Evolutionary conservation across 2,888 invertebrate species (phyloP).

Genomic region (Caenorhabditis becei): DNA sequence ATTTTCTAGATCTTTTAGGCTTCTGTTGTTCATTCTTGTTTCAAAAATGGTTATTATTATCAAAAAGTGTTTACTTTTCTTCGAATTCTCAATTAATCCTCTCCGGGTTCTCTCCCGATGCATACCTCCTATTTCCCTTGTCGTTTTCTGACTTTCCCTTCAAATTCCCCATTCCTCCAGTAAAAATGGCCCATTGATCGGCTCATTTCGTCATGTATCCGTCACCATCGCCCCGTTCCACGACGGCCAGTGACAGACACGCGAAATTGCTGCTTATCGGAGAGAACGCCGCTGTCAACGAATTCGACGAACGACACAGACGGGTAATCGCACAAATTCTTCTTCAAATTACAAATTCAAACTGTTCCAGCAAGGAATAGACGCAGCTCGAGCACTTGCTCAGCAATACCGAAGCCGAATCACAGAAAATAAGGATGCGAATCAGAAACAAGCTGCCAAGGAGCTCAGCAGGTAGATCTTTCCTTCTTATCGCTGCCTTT

Average conservation of each 20-base stretch:
- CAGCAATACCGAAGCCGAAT: conserved; percentile 37
- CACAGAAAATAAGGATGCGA: conserved; percentile 34
- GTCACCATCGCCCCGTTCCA: background rate
- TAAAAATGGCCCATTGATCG: background rate
- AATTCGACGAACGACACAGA: conserved; percentile 51
- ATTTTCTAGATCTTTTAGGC: conserved; percentile 4
- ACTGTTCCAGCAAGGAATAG: conserved; percentile 54
- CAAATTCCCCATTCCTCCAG: no score
- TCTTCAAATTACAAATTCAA: background rate
- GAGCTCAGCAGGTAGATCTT: conserved; percentile 48
- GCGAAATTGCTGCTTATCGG: background rate
- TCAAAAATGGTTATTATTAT: background rate
- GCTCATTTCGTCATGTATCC: background rate
- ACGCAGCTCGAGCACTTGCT: conserved; percentile 49
- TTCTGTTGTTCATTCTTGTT: conserved; percentile 9
- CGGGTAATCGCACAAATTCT: conserved; percentile 9
- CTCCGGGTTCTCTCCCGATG: no score
- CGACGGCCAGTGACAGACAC: background rate
- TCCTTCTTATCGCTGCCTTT: background rate
- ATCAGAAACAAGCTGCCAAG: conserved; percentile 44
- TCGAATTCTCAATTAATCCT: background rate
- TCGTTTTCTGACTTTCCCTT: no score
- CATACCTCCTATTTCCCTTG: no score
- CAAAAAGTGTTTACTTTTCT: background rate
- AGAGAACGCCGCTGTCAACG: conserved; percentile 8